Evolutionary conservation across 2,797 vertebrate genomes (phyloP).

Genomic region (Oreochromis grahami): DNA sequence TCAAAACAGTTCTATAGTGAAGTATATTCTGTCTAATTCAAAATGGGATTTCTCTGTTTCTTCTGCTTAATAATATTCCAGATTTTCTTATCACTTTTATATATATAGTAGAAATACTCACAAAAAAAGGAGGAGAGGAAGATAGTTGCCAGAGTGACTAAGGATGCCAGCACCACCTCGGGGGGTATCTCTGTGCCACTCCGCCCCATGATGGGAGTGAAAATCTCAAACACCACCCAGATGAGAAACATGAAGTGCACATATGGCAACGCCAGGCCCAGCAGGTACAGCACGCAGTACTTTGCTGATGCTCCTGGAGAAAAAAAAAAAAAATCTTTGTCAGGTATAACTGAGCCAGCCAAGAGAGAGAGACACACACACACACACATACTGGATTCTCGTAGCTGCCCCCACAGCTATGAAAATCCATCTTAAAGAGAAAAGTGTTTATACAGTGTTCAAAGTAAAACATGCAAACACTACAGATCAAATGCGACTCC

Average conservation of each 20-base stretch:
- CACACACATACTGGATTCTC: neutral
- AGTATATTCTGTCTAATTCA: neutral
- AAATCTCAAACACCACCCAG: conserved; percentile 97
- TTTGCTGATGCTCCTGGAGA: conserved; percentile 82
- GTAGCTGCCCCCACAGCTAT: neutral
- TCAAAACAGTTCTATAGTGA: neutral
- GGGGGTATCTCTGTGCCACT: conserved; percentile 94
- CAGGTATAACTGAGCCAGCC: neutral
- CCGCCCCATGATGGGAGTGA: conserved; percentile 94
- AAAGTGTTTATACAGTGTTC: neutral
- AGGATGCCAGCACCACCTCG: conserved; percentile 85
- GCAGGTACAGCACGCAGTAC: conserved; percentile 83
- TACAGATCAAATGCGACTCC: neutral
- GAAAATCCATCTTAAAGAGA: neutral
- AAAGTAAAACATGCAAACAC: neutral
- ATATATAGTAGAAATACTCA: conserved; percentile 69
- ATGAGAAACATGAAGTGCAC: conserved; percentile 91
- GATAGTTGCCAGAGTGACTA: conserved; percentile 82
- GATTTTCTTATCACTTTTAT: neutral
- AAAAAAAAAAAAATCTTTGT: neutral
- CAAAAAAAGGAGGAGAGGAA: conserved; percentile 93
- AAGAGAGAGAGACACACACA: neutral
- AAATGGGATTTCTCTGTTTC: neutral
- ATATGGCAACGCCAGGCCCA: conserved; percentile 88
- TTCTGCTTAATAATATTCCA: neutral